phyloP scores from a whole-genome alignment of 2,888 invertebrate species.

The Meta bourneti region DNA sequence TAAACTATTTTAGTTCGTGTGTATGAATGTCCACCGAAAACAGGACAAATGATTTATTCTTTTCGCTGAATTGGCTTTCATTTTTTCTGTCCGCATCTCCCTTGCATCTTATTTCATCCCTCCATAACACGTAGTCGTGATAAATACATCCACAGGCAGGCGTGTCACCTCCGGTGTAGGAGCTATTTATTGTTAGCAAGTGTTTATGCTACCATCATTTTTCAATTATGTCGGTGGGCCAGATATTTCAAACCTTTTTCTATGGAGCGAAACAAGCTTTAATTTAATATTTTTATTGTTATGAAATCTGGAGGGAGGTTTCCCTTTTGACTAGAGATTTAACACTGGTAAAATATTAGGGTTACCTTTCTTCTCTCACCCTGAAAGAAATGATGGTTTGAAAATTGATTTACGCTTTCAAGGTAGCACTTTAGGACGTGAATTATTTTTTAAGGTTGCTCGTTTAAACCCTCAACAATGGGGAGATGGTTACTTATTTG shows the following conservation, averaged over 20 bases:
- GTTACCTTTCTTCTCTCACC: neutral
- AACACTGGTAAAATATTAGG: neutral
- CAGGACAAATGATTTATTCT: slow-evolving; percentile 17
- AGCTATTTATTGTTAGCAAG: slow-evolving; percentile 23
- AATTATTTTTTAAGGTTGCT: neutral
- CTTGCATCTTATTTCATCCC: neutral
- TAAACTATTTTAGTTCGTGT: neutral
- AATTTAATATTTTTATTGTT: neutral
- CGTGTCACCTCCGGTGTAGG: slow-evolving; percentile 17
- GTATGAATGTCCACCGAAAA: neutral
- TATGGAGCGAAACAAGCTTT: slow-evolving; percentile 7
- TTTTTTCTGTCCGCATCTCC: neutral
- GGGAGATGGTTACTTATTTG: neutral
- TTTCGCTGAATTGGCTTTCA: neutral
- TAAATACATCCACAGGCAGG: slow-evolving; percentile 24
- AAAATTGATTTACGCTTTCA: neutral
- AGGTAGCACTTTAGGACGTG: neutral
- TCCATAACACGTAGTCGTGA: slow-evolving; percentile 1
- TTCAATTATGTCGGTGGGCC: neutral
- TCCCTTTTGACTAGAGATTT: neutral
- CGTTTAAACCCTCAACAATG: neutral
- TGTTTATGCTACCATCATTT: slow-evolving; percentile 21
- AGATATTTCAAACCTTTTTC: slow-evolving; percentile 8
- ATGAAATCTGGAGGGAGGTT: neutral
- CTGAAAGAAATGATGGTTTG: neutral